Evolutionary conservation across 2,113 vertebrate genomes (phyloP).

Genomic region (Tychaedon coryphoeus): DNA sequence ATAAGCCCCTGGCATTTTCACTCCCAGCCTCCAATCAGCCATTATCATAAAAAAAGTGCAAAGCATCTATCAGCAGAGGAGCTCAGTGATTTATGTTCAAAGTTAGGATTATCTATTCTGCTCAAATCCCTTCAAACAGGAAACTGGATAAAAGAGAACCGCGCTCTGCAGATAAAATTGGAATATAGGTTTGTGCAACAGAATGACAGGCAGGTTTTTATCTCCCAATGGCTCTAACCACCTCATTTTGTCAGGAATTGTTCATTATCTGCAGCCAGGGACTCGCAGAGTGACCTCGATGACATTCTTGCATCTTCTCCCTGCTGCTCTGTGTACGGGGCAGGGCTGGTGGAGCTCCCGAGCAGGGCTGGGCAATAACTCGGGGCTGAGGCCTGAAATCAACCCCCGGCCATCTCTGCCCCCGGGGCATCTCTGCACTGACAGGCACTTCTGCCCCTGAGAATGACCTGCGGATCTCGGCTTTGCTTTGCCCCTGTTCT

Average conservation of each 20-base stretch:
- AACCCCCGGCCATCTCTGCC: not conserved
- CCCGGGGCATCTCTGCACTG: not conserved
- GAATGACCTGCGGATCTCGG: rapidly evolving
- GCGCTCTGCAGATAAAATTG: slow-evolving; percentile 80
- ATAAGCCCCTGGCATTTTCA: slow-evolving; percentile 91
- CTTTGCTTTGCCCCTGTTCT: not conserved
- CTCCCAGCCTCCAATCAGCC: slow-evolving; percentile 74
- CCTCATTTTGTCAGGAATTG: slow-evolving; percentile 71
- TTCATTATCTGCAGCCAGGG: slow-evolving; percentile 24
- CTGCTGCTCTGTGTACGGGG: rapidly evolving
- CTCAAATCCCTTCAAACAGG: slow-evolving; percentile 96
- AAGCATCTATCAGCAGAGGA: slow-evolving; percentile 79
- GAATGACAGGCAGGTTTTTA: slow-evolving; percentile 70
- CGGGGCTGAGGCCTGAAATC: not conserved
- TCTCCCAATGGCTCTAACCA: slow-evolving; percentile 59
- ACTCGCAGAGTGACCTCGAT: not conserved
- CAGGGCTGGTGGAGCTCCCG: not conserved
- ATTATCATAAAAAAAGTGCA: slow-evolving; percentile 95
- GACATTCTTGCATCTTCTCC: not conserved
- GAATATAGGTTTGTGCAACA: slow-evolving; percentile 63
- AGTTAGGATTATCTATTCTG: slow-evolving; percentile 93
- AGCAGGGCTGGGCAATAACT: not conserved
- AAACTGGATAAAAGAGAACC: slow-evolving; percentile 81
- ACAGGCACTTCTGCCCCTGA: not conserved
- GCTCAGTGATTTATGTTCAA: slow-evolving; percentile 91